These are phyloP conservation scores for Desmophyllum pertusum DNA, from an alignment of 92 coral and sea anemone species.

Conservation along the genomic window DNA sequence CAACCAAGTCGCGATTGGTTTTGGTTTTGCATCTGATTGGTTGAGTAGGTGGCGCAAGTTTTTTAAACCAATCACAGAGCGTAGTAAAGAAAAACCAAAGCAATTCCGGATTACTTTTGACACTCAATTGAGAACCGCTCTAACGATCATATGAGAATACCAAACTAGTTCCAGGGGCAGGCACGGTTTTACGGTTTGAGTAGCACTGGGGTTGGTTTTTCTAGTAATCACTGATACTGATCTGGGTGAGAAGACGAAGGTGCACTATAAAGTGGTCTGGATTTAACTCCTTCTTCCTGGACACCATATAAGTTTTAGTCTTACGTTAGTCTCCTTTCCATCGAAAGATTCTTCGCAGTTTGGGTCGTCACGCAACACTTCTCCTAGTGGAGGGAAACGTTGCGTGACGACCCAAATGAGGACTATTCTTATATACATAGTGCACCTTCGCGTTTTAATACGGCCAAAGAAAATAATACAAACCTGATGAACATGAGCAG, in stretches of 20 bases:
- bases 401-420: too few species aligned
- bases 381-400: too few species aligned
- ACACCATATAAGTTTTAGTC: neutral
- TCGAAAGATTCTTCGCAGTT: too few species aligned
- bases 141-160: neutral
- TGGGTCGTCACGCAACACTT: too few species aligned
- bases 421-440: neutral
- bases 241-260: conserved; percentile 3
- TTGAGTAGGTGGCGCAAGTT: too few species aligned
- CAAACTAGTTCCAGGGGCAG: neutral
- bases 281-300: neutral
- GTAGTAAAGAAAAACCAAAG: too few species aligned
- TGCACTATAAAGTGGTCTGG: neutral
- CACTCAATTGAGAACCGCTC: too few species aligned
- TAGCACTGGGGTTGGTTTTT: neutral
- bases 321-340: neutral
- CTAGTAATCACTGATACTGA: neutral
- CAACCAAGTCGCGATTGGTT: too few species aligned
- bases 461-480: neutral
- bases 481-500: neutral
- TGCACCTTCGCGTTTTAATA: conserved; percentile 1
- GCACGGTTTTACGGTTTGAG: neutral
- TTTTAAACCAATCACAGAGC: too few species aligned
- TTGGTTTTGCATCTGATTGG: too few species aligned
- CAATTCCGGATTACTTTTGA: too few species aligned